Conservation (phyloP, 2,888 invertebrate genomes). For the Cheilosia urbana region DNA sequence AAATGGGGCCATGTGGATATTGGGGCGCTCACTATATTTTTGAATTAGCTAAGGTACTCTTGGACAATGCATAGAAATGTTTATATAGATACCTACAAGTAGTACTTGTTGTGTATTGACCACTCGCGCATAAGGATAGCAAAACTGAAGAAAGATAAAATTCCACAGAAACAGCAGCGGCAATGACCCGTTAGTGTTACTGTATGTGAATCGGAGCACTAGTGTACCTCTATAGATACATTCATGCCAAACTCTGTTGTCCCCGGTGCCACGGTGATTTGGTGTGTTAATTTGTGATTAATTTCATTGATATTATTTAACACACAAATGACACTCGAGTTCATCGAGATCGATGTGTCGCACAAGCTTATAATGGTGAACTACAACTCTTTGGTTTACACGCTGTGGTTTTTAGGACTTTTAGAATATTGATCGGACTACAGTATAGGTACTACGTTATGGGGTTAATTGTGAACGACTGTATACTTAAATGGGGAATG, state of each 20-base stretch:
- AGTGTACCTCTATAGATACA: constrained; percentile 12
- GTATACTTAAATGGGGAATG: no score
- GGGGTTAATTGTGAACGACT: no score
- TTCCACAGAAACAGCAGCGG: constrained; percentile 21
- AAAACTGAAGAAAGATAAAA: constrained; percentile 24
- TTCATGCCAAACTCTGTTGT: constrained; percentile 22
- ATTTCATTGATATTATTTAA: constrained; percentile 65
- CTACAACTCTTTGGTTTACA: not conserved
- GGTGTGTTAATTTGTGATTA: constrained; percentile 66
- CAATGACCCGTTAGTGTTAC: constrained; percentile 26
- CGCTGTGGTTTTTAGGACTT: not conserved
- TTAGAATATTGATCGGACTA: no score
- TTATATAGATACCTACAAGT: constrained; percentile 14
- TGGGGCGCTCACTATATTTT: constrained; percentile 27
- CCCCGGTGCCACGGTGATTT: constrained; percentile 41
- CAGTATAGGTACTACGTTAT: no score
- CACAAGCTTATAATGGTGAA: not conserved
- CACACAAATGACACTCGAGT: constrained; percentile 53
- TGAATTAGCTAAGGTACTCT: constrained; percentile 54
- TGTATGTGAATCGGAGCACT: constrained; percentile 5
- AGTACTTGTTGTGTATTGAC: constrained; percentile 3
- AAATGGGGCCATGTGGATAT: constrained; percentile 53
- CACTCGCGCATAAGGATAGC: constrained; percentile 8
- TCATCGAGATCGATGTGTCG: constrained; percentile 28
- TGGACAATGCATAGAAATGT: constrained; percentile 44